Base-by-base conservation (phyloP, 92 coral and sea anemone species). In the Blastomussa wellsi region DNA sequence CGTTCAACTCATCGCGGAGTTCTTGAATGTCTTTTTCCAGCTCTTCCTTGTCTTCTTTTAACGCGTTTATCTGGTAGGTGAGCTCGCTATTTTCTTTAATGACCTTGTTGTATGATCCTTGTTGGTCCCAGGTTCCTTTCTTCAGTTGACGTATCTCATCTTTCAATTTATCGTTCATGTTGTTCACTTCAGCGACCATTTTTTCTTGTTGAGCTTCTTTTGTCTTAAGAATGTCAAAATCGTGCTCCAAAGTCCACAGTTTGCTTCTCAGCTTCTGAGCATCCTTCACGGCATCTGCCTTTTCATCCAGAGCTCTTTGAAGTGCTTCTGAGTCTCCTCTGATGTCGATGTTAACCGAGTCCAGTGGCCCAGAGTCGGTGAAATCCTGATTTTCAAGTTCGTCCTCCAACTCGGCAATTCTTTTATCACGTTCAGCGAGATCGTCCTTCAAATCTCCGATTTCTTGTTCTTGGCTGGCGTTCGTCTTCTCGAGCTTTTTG, bases 151-250 rank as follows among this genome's bases (percentile, higher is more conserved):
- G 82, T 47, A 94, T 66, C 49, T 94, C 95, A 53, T 89, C 86
- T 52, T 94, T 94, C 60, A 94, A 87, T 31, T 86, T 94, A 78
- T 94, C 98, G 74, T 94, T 94, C 84, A 94, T 82, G 80, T 88
- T 92, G 78, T 90, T 91, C 24, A 94, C 91, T 48, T 94, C 98
- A 9, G 53, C 84, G 14, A 92, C 87, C 48, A 92, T 74, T 29
- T 85, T 91, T 39, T 90, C 89, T 16, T 91, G 80, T 42, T 94
- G 98, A 7, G 90, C 92, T 28, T 85, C 89, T 78, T 90, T 94
- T 20, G 84, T 80, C 60, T 91, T 85, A 5, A 76, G 69, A 77
- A 92, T 86, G 41, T 94, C 91, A 33, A 85, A 36, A 62, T 94
- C 98, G 82, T 94, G 95, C 72, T 94, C 92, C 72, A 94, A 52